These are phyloP conservation scores for Hirtodrosophila alboralis DNA, from an alignment of 2,888 invertebrate genomes.

Conservation along the genomic window DNA sequence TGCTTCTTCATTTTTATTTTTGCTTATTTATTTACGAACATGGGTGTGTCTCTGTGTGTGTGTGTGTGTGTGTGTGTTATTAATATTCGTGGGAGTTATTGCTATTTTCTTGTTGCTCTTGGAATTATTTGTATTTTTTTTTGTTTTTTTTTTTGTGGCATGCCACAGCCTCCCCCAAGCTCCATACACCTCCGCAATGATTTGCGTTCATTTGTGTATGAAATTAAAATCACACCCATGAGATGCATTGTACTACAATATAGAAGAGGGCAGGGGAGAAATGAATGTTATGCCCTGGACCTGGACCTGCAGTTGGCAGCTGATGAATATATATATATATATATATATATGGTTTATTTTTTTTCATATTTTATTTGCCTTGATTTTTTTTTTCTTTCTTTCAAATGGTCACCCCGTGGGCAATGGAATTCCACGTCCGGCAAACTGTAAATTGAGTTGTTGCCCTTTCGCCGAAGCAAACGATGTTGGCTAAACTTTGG, in stretches of 20 bases:
- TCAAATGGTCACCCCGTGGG: conserved; percentile 70
- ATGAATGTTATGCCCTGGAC: conserved; percentile 3
- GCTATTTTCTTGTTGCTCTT: conserved; percentile 57
- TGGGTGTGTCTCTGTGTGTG: conserved; percentile 30
- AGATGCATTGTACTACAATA: conserved; percentile 71
- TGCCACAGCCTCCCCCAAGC: background rate
- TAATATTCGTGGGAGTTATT: conserved; percentile 83
- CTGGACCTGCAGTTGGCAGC: conserved; percentile 41
- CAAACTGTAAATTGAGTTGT: conserved; percentile 77
- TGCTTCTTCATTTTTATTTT: conserved; percentile 23
- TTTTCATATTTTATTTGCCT: conserved; percentile 33
- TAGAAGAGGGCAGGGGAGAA: background rate
- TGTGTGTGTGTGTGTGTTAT: conserved; percentile 61
- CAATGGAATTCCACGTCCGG: conserved; percentile 59
- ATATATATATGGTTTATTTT: conserved; percentile 17
- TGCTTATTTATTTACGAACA: conserved; percentile 63
- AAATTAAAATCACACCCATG: conserved; percentile 85
- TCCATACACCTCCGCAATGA: conserved; percentile 44
- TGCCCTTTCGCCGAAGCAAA: conserved; percentile 66
- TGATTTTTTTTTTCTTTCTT: conserved; percentile 9
- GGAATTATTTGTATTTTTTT: conserved; percentile 48
- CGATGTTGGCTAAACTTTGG: conserved; percentile 66
- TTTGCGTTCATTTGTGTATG: conserved; percentile 83
- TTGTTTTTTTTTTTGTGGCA: conserved; percentile 21
- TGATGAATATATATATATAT: conserved; percentile 40